These are phyloP conservation scores for Bugulina stolonifera DNA, from an alignment of 2,888 invertebrate genomes.

Conservation along the genomic window DNA sequence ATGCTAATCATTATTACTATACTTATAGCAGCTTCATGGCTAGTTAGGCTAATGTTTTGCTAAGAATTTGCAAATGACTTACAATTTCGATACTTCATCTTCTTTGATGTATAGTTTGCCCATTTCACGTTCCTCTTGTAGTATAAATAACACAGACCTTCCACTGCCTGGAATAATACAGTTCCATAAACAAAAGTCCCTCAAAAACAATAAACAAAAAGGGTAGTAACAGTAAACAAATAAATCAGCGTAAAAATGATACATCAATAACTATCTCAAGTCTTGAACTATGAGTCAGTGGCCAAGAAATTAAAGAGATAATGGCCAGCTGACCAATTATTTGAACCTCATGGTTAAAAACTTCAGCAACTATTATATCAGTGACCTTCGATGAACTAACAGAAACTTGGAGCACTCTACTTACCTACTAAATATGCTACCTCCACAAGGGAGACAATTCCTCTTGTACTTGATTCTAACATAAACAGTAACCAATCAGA, in stretches of 20 bases:
- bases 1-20: background rate
- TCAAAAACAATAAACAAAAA: background rate
- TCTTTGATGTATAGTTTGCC: conserved; percentile 24
- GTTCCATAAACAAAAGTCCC: background rate
- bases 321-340: too few species aligned
- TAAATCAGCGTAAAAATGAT: background rate
- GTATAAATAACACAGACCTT: conserved; percentile 13
- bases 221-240: background rate
- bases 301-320: background rate
- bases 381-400: too few species aligned
- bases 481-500: conserved; percentile 26
- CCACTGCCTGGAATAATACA: conserved; percentile 24
- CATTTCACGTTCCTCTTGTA: conserved; percentile 21
- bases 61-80: background rate
- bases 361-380: too few species aligned
- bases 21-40: background rate
- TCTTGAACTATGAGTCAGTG: background rate
- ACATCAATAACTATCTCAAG: too few species aligned
- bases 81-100: conserved; percentile 20
- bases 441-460: conserved; percentile 22
- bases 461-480: conserved; percentile 21
- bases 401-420: too few species aligned
- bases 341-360: too few species aligned
- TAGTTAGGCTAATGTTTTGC: background rate
- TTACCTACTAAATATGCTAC: conserved; percentile 25